Base-by-base conservation (phyloP, 2,888 invertebrate species). In the Harpalus rubripes region DNA sequence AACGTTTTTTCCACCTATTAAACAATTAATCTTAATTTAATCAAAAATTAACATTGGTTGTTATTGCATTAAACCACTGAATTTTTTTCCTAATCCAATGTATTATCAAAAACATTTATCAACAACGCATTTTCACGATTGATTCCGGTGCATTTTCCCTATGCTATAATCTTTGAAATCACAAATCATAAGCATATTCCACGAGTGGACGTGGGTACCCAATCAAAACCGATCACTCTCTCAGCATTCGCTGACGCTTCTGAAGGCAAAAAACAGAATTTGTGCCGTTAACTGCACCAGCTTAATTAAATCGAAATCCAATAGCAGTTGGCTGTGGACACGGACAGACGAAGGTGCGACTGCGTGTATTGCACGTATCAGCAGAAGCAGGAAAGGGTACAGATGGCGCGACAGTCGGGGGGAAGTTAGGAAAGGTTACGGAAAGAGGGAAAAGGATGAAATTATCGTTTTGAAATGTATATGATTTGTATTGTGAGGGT, bases 291-390 rank as follows among this genome's bases (percentile, higher is more conserved):
- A 32, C 32, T 32, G 68, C 68, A 26, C 80, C 80, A 65, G 81
- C 81, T 81, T 81, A 81, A 81, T 81, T 81, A 81, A 81, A 81
- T 81, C 65, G 81, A 81, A 65, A 81, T 68, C 81, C 81, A 81
- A 81, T 81, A 81, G 68, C 68, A 59, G 16, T 15, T n/a, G 39
- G 32, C 68, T 32, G 39, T 32, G 32, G 32, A 8, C 39, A 32
- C 16, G 26, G 15, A 41, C 68, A 68, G 68, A 39, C 68, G 68
- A 68, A 68, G 68, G 68, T 68, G 68, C 68, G 68, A 39, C 68
- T 68, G 68, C 68, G 39, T 68, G 68, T 68, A 68, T 68, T 68
- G 68, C 68, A 68, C 68, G 68, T 68, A n/a, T 26, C 10, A 12
- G 10, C 44, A 32, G 32, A 5, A 12, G 10, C 44, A 32, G 32